Percentiles rank a stretch among this genome's conserved stretches.
phyloP scores from a whole-genome alignment of 35 echinoderm and acorn worm species.

The Heliocidaris erythrogramma region DNA sequence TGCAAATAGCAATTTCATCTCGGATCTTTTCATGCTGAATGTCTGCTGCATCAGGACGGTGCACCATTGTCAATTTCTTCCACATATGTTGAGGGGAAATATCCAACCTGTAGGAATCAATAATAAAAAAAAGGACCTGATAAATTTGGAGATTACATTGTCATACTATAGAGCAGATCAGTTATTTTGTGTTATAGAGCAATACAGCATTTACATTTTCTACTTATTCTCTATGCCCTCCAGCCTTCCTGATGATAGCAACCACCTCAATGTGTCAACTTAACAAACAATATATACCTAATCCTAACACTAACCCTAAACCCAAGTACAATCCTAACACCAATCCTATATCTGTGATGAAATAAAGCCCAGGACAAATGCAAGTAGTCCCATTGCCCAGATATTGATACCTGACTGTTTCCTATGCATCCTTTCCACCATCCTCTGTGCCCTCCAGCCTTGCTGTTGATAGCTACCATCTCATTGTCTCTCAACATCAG shows the following conservation, averaged over 20 bases:
- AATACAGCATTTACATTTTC: no score
- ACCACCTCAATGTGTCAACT: no score
- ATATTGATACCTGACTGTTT: conserved; percentile 49
- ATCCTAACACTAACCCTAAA: no score
- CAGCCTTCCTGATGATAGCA: no score
- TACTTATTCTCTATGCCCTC: no score
- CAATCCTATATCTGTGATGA: no score
- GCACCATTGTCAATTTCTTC: conserved; percentile 50
- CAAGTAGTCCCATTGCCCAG: background rate
- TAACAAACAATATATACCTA: no score
- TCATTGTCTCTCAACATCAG: conserved; percentile 72
- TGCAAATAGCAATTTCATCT: background rate
- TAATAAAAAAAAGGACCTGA: background rate
- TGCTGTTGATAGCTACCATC: conserved; percentile 74
- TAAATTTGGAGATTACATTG: background rate
- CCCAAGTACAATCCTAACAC: no score
- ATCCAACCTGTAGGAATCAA: conserved; percentile 60
- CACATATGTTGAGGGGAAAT: conserved; percentile 68
- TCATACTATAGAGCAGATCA: no score
- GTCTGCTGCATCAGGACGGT: background rate
- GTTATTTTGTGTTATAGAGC: no score
- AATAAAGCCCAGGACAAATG: no score
- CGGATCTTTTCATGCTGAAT: background rate
- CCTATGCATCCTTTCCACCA: conserved; percentile 90
- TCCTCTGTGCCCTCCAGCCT: conserved; percentile 71